Base-by-base conservation (phyloP, 2,888 invertebrate genomes). In the Limenitis camilla region DNA sequence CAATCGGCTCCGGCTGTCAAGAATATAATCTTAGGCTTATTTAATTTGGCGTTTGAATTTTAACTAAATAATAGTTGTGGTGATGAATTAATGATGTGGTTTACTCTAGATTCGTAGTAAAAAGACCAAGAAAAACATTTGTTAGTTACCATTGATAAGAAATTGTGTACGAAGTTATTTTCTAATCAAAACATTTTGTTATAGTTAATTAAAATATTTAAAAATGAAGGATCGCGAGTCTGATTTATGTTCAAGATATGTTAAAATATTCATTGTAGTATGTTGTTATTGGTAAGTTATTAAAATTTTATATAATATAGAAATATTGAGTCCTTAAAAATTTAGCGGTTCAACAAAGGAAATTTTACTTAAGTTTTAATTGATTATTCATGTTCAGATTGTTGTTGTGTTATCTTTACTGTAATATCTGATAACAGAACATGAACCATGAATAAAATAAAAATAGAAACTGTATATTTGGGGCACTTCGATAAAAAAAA, bases 211-310 rank as follows among this genome's bases (percentile, higher is more conserved):
- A 29, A 5, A 2, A 35, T 7, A 5, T n/a, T 10, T 9, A 35
- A 72, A 47, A 47, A 84, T 83, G 81, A 79, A 72, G 56, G 74
- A 75, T 40, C 68, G 63, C 36, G 73, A 72, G 11, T 69, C 85
- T 30, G 85, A 86, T 56, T 63, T 87, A 49, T 85, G 76, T 73
- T 75, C 84, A 8, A 91, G 91, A 80, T 95, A 95, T 75, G 74
- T 92, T 5, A 90, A 91, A 70, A 94, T 96, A 69, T 90, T 92
- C 63, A 71, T 91, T 46, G 94, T 95, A 5, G 95, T 96, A 36
- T 80, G 90, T 45, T 85, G 90, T 61, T 95, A 95, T 74, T 95
- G 95, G 95, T 95, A 81, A 89, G 89, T 55, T 72, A 56, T 65
- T 55, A 36, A 53, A 49, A 38, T n/a, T n/a, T 49, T 54, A 48